Percentiles rank a stretch among this genome's conserved stretches.
Evolutionary conservation across 1,140 invertebrate genomes (phyloP).

Genomic region (Diabrotica virgifera): DNA sequence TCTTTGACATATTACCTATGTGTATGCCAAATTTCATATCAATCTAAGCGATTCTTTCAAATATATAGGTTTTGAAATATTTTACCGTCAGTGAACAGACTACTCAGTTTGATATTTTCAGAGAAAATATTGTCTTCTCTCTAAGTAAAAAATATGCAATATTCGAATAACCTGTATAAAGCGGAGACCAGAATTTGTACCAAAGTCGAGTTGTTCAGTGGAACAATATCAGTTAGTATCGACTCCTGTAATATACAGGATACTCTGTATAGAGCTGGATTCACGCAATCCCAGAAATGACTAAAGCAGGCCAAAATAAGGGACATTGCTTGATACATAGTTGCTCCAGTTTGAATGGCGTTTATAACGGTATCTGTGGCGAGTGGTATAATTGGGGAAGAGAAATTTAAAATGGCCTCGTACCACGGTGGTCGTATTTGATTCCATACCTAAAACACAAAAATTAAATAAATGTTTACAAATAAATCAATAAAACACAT

Average conservation of each 20-base stretch:
- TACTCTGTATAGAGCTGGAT: constrained; percentile 55
- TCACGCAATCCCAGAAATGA: constrained; percentile 62
- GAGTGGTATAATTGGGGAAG: constrained; percentile 58
- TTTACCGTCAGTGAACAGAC: too few species aligned
- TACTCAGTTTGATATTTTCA: too few species aligned
- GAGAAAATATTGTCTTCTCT: too few species aligned
- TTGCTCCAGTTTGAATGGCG: constrained; percentile 66
- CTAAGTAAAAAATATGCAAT: not conserved
- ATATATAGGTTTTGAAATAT: too few species aligned
- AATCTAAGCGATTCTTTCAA: too few species aligned
- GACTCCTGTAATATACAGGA: constrained; percentile 59
- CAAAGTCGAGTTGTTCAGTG: constrained; percentile 62
- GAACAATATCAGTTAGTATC: constrained; percentile 63
- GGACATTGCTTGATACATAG: constrained; percentile 73
- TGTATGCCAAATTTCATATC: too few species aligned
- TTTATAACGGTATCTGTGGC: constrained; percentile 62
- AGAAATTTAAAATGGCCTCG: constrained; percentile 62
- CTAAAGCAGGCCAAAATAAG: constrained; percentile 66
- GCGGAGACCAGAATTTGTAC: constrained; percentile 63
- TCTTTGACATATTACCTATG: too few species aligned
- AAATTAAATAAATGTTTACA: not conserved
- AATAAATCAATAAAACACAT: not conserved
- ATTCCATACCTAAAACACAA: constrained; percentile 64
- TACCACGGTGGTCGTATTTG: constrained; percentile 71
- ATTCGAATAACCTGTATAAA: constrained; percentile 40